Percentiles rank a stretch among this genome's conserved stretches.
Conservation (phyloP, 2,888 invertebrate genomes). For the Heliconius hortense region DNA sequence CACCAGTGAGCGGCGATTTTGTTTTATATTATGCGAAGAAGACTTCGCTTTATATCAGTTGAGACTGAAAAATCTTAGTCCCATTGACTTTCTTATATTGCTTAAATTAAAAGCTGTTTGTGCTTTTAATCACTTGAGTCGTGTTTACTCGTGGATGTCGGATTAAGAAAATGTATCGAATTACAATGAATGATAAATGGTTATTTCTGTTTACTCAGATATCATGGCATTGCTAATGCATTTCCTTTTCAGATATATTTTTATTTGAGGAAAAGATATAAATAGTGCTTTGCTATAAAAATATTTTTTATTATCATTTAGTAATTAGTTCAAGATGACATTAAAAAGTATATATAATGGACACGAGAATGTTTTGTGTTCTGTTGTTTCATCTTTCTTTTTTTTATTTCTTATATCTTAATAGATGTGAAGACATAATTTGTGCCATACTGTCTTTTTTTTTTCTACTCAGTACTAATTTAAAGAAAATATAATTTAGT, state of each 20-base stretch:
- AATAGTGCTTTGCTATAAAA: background rate
- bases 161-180: slow-evolving; percentile 63
- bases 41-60: too few relatives aligned
- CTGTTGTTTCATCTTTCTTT: too few relatives aligned
- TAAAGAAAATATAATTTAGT: background rate
- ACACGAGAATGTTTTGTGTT: too few relatives aligned
- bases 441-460: too few relatives aligned
- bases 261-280: background rate
- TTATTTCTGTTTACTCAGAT: slow-evolving; percentile 52
- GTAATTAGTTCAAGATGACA: background rate
- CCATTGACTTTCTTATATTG: too few relatives aligned
- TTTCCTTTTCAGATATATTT: slow-evolving; percentile 37
- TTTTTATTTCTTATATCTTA: too few relatives aligned
- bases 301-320: background rate
- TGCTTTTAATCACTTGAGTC: slow-evolving; percentile 49
- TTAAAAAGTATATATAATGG: background rate
- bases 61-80: too few relatives aligned
- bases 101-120: slow-evolving; percentile 45
- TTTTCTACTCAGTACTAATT: too few relatives aligned
- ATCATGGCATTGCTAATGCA: slow-evolving; percentile 56
- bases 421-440: too few relatives aligned
- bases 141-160: slow-evolving; percentile 54
- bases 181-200: slow-evolving; percentile 72
- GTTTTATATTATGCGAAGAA: too few relatives aligned
- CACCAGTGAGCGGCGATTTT: too few relatives aligned